A percentile compares a stretch with the other conserved stretches of the same genome.
These are phyloP conservation scores for Triops longicaudatus DNA, from an alignment of 1,140 invertebrate species.

Conservation along the genomic window DNA sequence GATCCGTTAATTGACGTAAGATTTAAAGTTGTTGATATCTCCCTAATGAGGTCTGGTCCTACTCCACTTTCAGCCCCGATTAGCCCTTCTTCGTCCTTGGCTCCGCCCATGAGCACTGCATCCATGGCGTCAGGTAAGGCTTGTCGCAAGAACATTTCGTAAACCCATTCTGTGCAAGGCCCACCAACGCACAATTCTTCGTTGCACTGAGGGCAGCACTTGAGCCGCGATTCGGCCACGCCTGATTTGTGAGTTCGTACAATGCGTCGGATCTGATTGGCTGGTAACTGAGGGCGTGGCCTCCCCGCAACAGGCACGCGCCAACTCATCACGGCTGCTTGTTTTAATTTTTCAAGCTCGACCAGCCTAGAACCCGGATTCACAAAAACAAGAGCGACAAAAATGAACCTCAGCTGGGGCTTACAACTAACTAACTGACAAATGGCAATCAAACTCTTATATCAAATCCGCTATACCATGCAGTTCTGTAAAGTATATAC, in stretches of 20 bases:
- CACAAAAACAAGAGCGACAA: neutral
- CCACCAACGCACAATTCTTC: conserved; percentile 73
- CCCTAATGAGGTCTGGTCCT: neutral
- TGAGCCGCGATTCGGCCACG: conserved; percentile 34
- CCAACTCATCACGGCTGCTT: conserved; percentile 60
- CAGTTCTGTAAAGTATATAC: no score
- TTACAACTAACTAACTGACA: no score
- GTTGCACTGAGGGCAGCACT: conserved; percentile 62
- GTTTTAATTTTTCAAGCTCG: conserved; percentile 67
- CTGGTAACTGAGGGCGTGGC: conserved; percentile 46
- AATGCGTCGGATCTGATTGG: conserved; percentile 29
- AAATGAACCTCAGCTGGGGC: no score
- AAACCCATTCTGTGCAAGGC: conserved; percentile 36
- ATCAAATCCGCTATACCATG: no score
- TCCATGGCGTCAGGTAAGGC: neutral
- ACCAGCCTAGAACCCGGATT: conserved; percentile 45
- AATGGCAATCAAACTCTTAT: no score
- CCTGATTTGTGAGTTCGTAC: conserved; percentile 33
- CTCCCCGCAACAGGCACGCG: conserved; percentile 59
- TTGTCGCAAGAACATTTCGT: neutral
- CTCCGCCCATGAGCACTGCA: neutral
- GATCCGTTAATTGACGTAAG: neutral
- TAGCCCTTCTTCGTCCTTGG: neutral
- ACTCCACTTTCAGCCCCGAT: neutral
- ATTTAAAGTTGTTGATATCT: neutral